Base-by-base conservation (phyloP, 1,140 invertebrate species). In the Drosophila arizonae region DNA sequence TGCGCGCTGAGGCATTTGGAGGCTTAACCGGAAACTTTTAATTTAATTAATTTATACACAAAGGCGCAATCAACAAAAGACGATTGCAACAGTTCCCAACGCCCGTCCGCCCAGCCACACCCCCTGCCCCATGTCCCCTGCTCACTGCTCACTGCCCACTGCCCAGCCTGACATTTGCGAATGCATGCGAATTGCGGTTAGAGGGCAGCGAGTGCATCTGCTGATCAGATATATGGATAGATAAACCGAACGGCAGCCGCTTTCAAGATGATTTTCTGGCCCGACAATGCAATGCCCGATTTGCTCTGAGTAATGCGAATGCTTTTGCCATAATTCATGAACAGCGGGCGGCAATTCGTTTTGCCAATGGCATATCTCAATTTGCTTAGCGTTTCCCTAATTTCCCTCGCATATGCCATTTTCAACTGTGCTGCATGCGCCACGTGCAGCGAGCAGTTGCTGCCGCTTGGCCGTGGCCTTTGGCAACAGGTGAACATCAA, bases 1-100 rank as follows among this genome's bases (percentile, higher is more conserved):
- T 48, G 61, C 26, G 48, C 68, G 55, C 75, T 71, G 41, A 24
- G 69, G 58, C 77, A 63, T 89, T 88, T 76, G 85, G 71, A 88
- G 87, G 88, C 77, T 87, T 90, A 90, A 90, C 88, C 89, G 88
- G 88, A 90, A 90, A 90, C 84, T 90, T 90, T 90, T 90, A 90
- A 90, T 90, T 90, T 90, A 90, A 90, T 90, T 90, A 90, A 90
- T 90, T 90, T 87, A 87, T 84, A 82, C 88, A 90, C 78, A 90
- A 90, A 85, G 82, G 88, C 87, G 85, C 81, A 88, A 88, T 88
- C 84, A 88, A 80, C 79, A 80, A 64, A 81, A 84, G 84, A 64
- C 70, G 72, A 73, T 68, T 76, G 56, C 71, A 33, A 50, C 21
- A 48, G 51, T 48, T 46, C 8, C 43, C 43, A 21, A 10, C 1